phyloP scores from a whole-genome alignment of 2,113 vertebrate genomes.

The Tenebrosternarchus preto region DNA sequence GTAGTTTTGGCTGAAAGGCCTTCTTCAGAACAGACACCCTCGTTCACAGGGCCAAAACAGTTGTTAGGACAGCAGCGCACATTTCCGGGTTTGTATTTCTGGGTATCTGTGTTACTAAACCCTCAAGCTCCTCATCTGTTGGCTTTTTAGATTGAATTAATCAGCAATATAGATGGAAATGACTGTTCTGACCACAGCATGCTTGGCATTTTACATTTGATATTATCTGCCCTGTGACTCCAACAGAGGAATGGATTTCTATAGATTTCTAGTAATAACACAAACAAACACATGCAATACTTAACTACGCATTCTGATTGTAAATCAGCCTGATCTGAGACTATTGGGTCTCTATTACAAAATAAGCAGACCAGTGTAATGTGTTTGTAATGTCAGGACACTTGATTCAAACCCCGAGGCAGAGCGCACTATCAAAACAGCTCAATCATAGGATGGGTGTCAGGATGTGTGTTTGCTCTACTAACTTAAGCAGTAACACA shows the following conservation, averaged over 20 bases:
- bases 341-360: too few species aligned
- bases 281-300: conserved; percentile 7
- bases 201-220: not conserved
- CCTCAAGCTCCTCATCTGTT: not conserved
- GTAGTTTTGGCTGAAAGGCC: not conserved
- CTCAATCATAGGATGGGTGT: conserved; percentile 29
- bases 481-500: not conserved
- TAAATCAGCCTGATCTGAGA: not conserved
- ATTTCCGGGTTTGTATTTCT: not conserved
- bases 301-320: not conserved
- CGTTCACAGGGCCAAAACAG: conserved; percentile 1
- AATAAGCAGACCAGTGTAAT: too few species aligned
- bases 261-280: not conserved
- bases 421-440: conserved; percentile 34
- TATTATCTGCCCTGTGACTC: not conserved
- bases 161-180: conserved; percentile 12
- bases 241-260: too few species aligned
- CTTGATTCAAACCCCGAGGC: not conserved
- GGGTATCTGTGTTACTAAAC: not conserved
- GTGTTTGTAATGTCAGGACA: not conserved
- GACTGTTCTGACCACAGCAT: not conserved
- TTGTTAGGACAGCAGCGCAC: not conserved
- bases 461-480: not conserved
- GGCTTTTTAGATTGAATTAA: conserved; percentile 5
- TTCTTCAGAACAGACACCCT: not conserved